Evolutionary conservation across 35 echinoderm and acorn worm species (phyloP).

Genomic region (Diadema setosum): DNA sequence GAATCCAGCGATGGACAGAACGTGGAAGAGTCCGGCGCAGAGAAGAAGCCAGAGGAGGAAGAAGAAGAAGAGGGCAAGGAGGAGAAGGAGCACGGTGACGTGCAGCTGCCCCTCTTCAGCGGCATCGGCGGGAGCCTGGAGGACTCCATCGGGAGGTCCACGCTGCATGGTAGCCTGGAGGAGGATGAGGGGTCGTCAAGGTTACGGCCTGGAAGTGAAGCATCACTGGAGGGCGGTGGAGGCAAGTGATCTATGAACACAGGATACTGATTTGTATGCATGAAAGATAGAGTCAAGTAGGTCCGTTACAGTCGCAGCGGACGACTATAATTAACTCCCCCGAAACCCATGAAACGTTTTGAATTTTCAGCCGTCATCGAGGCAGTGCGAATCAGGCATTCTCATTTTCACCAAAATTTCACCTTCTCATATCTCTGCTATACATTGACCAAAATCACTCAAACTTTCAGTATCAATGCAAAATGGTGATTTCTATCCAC

Average conservation of each 20-base stretch:
- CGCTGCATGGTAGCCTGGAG: not conserved
- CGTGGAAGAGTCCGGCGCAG: not conserved
- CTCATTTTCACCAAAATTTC: too few relatives aligned
- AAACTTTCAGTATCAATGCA: too few relatives aligned
- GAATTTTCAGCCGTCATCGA: too few relatives aligned
- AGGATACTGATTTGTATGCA: too few relatives aligned
- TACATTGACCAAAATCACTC: too few relatives aligned
- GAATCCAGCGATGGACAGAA: not conserved
- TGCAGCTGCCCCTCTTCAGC: slow-evolving; percentile 28
- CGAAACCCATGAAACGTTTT: too few relatives aligned
- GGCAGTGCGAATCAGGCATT: too few relatives aligned
- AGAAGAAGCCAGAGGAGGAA: slow-evolving; percentile 54
- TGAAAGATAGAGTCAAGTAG: too few relatives aligned
- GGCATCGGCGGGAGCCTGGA: not conserved
- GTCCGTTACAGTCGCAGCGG: too few relatives aligned
- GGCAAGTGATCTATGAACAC: not conserved
- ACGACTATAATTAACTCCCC: too few relatives aligned
- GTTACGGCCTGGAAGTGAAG: not conserved
- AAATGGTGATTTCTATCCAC: too few relatives aligned
- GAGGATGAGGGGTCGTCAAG: not conserved
- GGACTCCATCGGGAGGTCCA: not conserved
- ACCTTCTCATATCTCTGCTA: too few relatives aligned
- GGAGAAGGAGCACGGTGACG: not conserved
- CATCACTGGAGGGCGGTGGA: not conserved
- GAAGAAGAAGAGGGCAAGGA: slow-evolving; percentile 4